Evolutionary conservation across 2,113 vertebrate species (phyloP), one percentile per base, ranked within the genome.

Genomic region (Lynx canadensis): DNA sequence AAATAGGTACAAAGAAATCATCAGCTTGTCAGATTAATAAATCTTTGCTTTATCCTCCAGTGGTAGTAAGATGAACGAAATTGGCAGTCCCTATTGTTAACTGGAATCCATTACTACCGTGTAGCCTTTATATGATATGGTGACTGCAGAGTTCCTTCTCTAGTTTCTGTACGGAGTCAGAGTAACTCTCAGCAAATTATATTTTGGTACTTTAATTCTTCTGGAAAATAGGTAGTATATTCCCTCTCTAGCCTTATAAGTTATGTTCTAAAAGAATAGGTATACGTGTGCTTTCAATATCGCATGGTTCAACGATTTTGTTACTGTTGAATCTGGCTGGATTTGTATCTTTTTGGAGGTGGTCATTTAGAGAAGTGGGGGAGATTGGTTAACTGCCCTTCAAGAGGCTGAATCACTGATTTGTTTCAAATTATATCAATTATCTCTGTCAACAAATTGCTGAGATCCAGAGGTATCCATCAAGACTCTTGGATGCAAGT

Each of bases 121-220:
- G 8, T 69, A 25, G 23, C n/a, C 78, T 83, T 38, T 50, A 27
- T 76, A 38, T 63, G n/a, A 3, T 19, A 19, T 50, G 36, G 19
- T 31, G 18, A 29, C 27, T 86, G 4, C 60, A 60, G 9, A 89
- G 38, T 60, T 41, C 14, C 41, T 87, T 90, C 50, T 55, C 27
- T 45, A 74, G 38, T 11, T 82, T 80, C 89, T 76, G 86, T 57
- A 10, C 29, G 52, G 52, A 71, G 63, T 65, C 60, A 84, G 45
- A 78, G 11, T 36, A 82, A 66, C 31, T 82, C 19, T 81, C 21
- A 76, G 48, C 27, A 89, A 88, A 81, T 18, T 88, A 63, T 82
- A n/a, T 78, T 80, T 84, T 84, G 27, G 13, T 60, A 33, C 76
- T 69, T 91, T 83, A 92, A 78, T 82, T 94, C n/a, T 25, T 94